A percentile compares a stretch with the other conserved stretches of the same genome.
phyloP scores from a whole-genome alignment of 2,888 invertebrate genomes.

The Platypus cylindrus region DNA sequence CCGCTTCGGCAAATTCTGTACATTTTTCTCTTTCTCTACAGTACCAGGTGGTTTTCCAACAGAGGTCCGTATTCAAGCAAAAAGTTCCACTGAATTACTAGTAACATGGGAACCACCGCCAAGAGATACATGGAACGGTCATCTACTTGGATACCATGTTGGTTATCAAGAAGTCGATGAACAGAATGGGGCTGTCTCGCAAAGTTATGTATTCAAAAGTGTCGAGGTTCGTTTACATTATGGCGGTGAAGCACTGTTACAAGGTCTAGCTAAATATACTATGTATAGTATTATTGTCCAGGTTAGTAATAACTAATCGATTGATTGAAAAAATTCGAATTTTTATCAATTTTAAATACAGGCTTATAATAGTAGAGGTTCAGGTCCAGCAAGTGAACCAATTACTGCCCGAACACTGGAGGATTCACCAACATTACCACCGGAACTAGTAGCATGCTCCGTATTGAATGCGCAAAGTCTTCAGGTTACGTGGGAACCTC shows the following conservation, averaged over 20 bases:
- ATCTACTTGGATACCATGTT: constrained; percentile 75
- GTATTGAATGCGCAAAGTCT: constrained; percentile 74
- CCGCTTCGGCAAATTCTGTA: not conserved
- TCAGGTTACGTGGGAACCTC: constrained; percentile 76
- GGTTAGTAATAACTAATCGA: too few species aligned
- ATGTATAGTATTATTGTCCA: constrained; percentile 74
- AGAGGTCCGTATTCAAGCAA: constrained; percentile 70
- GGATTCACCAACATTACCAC: constrained; percentile 78
- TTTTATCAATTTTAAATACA: too few species aligned
- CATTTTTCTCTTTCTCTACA: constrained; percentile 18
- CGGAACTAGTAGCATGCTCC: constrained; percentile 69
- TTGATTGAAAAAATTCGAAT: too few species aligned
- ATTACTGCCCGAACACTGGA: constrained; percentile 70
- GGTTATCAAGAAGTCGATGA: constrained; percentile 57
- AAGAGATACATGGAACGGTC: constrained; percentile 77
- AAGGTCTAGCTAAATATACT: constrained; percentile 64
- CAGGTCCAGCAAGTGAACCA: constrained; percentile 72
- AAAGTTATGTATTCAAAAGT: constrained; percentile 59
- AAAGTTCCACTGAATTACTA: constrained; percentile 72
- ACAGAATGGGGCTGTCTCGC: constrained; percentile 24
- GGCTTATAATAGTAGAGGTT: constrained; percentile 76
- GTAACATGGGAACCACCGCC: constrained; percentile 82
- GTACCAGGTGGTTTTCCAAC: constrained; percentile 71
- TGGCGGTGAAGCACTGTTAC: constrained; percentile 53
- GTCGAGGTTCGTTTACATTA: constrained; percentile 64